phyloP scores from a whole-genome alignment of 2,888 invertebrate genomes.

The Drosophila birchii region DNA sequence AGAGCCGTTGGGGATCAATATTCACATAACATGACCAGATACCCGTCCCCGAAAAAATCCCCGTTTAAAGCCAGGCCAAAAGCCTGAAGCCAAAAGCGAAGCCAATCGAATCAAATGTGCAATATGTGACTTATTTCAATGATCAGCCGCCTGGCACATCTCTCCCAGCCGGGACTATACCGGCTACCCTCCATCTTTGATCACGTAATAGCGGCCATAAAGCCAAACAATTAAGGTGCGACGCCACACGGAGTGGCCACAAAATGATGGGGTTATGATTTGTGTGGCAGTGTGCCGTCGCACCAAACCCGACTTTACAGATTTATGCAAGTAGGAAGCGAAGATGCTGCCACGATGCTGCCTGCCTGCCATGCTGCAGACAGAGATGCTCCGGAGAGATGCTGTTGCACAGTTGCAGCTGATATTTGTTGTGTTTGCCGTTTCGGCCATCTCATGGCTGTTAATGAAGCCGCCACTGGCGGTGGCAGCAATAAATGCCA shows the following conservation, averaged over 20 bases:
- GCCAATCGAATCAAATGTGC: constrained; percentile 50
- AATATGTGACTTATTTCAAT: constrained; percentile 51
- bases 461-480: constrained; percentile 50
- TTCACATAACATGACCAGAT: constrained; percentile 31
- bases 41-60: not conserved
- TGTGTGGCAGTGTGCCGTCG: constrained; percentile 48
- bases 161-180: not conserved
- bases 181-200: constrained; percentile 28
- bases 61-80: constrained; percentile 32
- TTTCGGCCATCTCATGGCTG: constrained; percentile 50
- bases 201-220: constrained; percentile 74
- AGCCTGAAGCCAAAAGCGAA: constrained; percentile 33
- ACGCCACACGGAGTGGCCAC: constrained; percentile 31
- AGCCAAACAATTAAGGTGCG: constrained; percentile 69
- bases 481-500: constrained; percentile 33
- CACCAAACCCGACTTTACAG: constrained; percentile 16
- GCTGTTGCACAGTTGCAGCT: not conserved
- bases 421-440: constrained; percentile 17
- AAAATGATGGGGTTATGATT: constrained; percentile 41
- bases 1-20: not conserved
- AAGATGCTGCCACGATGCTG: constrained; percentile 31
- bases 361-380: constrained; percentile 14
- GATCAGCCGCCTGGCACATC: constrained; percentile 16
- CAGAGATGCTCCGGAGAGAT: constrained; percentile 12
- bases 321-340: constrained; percentile 54